These are phyloP conservation scores for Litocranius walleri DNA, from an alignment of 2,113 vertebrate genomes.

Conservation along the genomic window DNA sequence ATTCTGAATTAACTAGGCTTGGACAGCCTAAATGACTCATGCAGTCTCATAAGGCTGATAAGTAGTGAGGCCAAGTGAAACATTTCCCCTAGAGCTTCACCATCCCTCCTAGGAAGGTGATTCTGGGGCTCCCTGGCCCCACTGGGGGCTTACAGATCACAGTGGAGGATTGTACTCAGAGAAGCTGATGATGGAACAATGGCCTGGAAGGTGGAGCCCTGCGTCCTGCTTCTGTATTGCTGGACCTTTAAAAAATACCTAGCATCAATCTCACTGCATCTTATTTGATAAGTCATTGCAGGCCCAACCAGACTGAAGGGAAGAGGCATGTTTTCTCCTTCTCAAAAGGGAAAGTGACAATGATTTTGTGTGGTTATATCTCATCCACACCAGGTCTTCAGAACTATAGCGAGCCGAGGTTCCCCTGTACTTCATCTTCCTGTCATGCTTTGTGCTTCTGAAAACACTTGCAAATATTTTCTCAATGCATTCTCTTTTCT, in stretches of 20 bases:
- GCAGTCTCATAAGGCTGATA: neutral
- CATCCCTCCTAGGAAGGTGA: neutral
- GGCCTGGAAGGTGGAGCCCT: neutral
- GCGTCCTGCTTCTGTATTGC: neutral
- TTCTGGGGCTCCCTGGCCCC: neutral
- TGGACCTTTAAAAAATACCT: neutral
- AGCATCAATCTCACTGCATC: accelerated
- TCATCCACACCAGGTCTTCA: neutral
- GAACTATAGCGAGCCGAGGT: neutral
- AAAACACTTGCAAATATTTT: neutral
- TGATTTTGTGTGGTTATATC: neutral
- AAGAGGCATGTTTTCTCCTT: neutral
- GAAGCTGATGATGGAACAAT: neutral
- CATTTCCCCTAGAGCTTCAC: neutral
- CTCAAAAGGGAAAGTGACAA: neutral
- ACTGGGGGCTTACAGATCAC: neutral
- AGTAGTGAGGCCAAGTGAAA: neutral
- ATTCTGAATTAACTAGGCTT: neutral
- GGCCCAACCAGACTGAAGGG: neutral
- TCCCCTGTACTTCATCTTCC: neutral
- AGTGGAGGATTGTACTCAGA: neutral
- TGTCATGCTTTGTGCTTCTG: neutral
- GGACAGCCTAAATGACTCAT: neutral
- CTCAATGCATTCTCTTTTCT: neutral
- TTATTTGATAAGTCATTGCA: neutral